phyloP scores from a whole-genome alignment of 2,797 vertebrate species.

The Sebastes itinus region DNA sequence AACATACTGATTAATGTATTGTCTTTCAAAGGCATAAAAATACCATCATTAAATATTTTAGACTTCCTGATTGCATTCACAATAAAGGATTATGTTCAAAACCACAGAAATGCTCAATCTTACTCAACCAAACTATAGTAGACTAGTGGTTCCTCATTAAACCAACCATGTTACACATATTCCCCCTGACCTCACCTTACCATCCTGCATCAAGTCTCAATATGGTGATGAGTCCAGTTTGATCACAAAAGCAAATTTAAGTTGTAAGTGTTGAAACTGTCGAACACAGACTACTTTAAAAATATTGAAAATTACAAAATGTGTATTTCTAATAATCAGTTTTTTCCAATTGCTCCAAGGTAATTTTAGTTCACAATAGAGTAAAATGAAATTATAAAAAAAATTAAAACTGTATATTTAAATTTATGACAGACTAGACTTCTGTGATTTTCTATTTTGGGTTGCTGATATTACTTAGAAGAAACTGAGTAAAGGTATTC shows the following conservation, averaged over 20 bases:
- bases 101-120: slow-evolving; percentile 4
- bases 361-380: background rate
- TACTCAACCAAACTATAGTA: slow-evolving; percentile 1
- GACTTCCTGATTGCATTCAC: background rate
- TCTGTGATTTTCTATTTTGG: background rate
- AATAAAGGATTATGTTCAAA: slow-evolving; percentile 12
- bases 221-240: background rate
- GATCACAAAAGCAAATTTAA: background rate
- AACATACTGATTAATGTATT: background rate
- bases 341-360: background rate
- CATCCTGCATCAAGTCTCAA: background rate
- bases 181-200: slow-evolving; percentile 4
- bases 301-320: background rate
- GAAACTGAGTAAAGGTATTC: background rate
- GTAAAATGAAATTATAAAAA: background rate
- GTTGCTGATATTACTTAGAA: background rate
- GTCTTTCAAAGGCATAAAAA: background rate
- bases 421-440: background rate
- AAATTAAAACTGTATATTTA: background rate
- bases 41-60: background rate
- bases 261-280: background rate
- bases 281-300: background rate
- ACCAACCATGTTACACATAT: background rate
- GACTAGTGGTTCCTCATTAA: background rate
- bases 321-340: background rate